Base-by-base conservation (phyloP, 37 sponge, comb jelly and placozoan species). In the Chondrilla cf. caribensis region DNA sequence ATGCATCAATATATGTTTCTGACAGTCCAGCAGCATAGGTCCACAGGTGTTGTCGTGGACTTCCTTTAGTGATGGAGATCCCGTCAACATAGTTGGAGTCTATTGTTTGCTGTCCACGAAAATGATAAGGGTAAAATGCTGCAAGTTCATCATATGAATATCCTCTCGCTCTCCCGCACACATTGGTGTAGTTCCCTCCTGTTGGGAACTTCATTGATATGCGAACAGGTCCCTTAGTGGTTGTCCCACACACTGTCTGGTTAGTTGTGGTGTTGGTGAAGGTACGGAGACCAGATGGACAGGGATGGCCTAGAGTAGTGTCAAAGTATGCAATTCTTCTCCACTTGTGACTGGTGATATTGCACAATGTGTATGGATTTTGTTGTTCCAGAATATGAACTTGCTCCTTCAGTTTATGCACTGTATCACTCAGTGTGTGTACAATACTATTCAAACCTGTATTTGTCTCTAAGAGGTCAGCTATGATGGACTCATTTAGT, bases 41-140 rank as follows among this genome's bases (percentile, higher is more conserved):
- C 68, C 68, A 67, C 68, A 67, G 68, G 4, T 67, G 68, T 29
- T 67, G 68, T 28, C 68, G 68, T 31, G 68, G 68, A 33, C 35
- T 28, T 31, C 68, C 68, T 67, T 28, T 33, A 67, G 68, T 67
- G 68, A 67, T 67, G 68, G 68, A 67, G 68, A 67, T 29, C 1
- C 68, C 68, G 29, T 67, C 68, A 28, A 67, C 35, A 33, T 67
- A 67, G 68, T 28, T 28, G 35, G 35, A 18, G 32, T 67, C 68
- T 67, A 67, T 67, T 28, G 32, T 26, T 1, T 17, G 29, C 11
- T 67, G 51, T 47, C 51, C 35, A 17, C 15, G 2, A 33, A 31
- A 0, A 33, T 31, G 2, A 8, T 28, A 67, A 17, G 68, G 68
- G 17, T 33, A 17, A 4, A 67, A 67, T 1, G 68, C 68, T 31